A percentile compares a stretch with the other conserved stretches of the same genome.
Conservation (phyloP, 2,888 invertebrate species). For the Phyllotreta cruciferae region DNA sequence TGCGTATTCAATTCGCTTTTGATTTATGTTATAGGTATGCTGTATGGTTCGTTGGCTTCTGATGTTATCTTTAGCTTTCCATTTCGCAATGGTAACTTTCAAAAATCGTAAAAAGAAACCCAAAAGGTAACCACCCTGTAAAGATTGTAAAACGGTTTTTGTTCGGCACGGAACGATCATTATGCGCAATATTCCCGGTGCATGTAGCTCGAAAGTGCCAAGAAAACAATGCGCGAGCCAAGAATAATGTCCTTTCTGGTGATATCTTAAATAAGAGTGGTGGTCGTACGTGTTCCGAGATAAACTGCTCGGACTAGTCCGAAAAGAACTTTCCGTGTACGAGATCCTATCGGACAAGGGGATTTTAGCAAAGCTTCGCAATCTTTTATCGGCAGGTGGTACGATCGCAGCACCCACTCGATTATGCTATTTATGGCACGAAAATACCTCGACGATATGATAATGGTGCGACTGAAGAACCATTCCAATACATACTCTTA, state of each 20-base stretch:
- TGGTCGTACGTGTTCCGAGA: conserved; percentile 45
- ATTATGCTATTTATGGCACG: conserved; percentile 20
- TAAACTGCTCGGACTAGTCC: conserved; percentile 48
- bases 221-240: conserved; percentile 38
- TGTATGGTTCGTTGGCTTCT: background rate
- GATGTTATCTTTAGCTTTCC: background rate
- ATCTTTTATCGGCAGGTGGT: conserved; percentile 55
- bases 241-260: conserved; percentile 50
- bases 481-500: background rate
- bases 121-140: conserved; percentile 12
- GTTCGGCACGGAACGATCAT: conserved; percentile 28
- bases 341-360: conserved; percentile 48
- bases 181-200: conserved; percentile 30
- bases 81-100: background rate
- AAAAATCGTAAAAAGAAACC: background rate
- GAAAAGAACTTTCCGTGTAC: conserved; percentile 50
- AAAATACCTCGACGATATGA: background rate
- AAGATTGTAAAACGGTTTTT: conserved; percentile 7
- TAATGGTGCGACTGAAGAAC: background rate
- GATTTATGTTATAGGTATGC: background rate
- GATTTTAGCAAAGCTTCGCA: conserved; percentile 49
- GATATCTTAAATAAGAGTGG: conserved; percentile 51
- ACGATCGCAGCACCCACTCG: conserved; percentile 47
- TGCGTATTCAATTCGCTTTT: no score
- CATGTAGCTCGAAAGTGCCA: conserved; percentile 33